Conservation (phyloP, 2,113 vertebrate species). For the Epinephelus moara region DNA sequence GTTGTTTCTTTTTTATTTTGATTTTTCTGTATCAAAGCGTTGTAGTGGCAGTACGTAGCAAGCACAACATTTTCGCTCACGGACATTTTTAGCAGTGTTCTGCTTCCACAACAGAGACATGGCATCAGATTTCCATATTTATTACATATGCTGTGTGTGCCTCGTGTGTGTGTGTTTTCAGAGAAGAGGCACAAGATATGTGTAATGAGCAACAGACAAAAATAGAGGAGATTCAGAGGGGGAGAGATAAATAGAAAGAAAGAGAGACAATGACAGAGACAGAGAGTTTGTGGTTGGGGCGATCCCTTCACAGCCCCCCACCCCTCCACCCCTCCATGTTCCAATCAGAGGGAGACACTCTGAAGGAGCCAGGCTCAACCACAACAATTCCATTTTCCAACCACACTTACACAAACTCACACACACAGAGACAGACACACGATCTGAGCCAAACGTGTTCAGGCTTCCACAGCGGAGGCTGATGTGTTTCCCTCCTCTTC, state of each 20-base stretch:
- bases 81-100: constrained; percentile 55
- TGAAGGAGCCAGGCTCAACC: constrained; percentile 59
- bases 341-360: constrained; percentile 65
- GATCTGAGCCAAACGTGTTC: constrained; percentile 23
- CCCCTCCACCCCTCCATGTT: constrained; percentile 23
- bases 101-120: constrained; percentile 46
- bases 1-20: constrained; percentile 1
- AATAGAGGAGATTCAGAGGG: constrained; percentile 27
- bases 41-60: constrained; percentile 14
- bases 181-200: constrained; percentile 28
- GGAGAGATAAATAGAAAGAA: constrained; percentile 20
- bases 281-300: constrained; percentile 41
- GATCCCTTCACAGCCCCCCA: constrained; percentile 12
- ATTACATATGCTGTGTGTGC: constrained; percentile 36
- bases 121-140: constrained; percentile 65
- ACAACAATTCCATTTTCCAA: constrained; percentile 75
- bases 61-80: constrained; percentile 39
- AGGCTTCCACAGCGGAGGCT: constrained; percentile 16
- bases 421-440: constrained; percentile 47
- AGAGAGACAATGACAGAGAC: constrained; percentile 22
- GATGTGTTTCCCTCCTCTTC: constrained; percentile 43
- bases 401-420: constrained; percentile 56
- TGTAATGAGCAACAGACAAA: constrained; percentile 30
- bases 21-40: constrained; percentile 30
- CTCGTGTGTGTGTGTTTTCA: constrained; percentile 6